Evolutionary conservation across 2,888 invertebrate species (phyloP).

Genomic region (Drosophila mimica): DNA sequence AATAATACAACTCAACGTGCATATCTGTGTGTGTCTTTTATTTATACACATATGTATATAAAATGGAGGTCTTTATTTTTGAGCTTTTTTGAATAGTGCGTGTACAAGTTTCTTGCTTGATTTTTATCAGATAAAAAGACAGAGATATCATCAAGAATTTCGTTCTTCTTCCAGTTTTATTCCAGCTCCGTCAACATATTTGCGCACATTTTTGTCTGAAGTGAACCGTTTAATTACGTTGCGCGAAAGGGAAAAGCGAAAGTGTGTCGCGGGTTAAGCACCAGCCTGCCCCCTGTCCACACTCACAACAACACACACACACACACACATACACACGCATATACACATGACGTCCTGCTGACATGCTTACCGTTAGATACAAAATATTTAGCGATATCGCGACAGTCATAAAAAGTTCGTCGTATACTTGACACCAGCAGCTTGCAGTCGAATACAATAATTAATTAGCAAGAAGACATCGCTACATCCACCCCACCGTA

Average conservation of each 20-base stretch:
- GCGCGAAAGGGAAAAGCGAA: constrained; percentile 29
- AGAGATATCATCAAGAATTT: constrained; percentile 28
- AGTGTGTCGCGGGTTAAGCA: constrained; percentile 53
- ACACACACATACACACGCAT: not conserved
- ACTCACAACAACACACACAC: constrained; percentile 2
- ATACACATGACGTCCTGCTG: constrained; percentile 38
- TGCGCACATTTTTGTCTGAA: constrained; percentile 37
- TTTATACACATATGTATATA: not conserved
- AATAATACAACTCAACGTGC: constrained; percentile 38
- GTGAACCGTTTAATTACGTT: constrained; percentile 65
- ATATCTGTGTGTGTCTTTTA: constrained; percentile 17
- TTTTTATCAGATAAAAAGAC: constrained; percentile 31
- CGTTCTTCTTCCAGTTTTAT: constrained; percentile 3
- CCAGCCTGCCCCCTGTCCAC: constrained; percentile 48
- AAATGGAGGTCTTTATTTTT: not conserved
- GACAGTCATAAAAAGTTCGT: constrained; percentile 26
- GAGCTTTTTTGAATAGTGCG: constrained; percentile 36
- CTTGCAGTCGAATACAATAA: not conserved
- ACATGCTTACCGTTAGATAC: constrained; percentile 22
- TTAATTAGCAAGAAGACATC: constrained; percentile 4
- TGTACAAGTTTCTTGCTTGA: constrained; percentile 28
- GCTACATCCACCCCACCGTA: not conserved
- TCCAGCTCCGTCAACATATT: constrained; percentile 45
- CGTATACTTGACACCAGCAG: constrained; percentile 8
- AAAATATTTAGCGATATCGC: constrained; percentile 7